phyloP scores from a whole-genome alignment of 1,140 invertebrate genomes.

The Olivierus martensii region DNA sequence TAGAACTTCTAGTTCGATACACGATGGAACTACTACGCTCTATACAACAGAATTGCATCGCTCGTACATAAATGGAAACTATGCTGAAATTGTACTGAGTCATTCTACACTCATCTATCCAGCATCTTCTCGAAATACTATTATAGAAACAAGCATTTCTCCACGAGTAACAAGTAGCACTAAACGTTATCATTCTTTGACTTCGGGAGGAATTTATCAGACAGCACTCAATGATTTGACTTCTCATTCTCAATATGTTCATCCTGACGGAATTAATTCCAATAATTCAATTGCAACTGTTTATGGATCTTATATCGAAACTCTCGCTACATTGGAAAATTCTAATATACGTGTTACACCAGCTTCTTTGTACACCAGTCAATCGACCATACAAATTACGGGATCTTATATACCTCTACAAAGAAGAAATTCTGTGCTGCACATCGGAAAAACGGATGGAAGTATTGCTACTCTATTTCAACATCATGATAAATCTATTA shows the following conservation, averaged over 20 bases:
- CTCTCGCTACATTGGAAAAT: neutral
- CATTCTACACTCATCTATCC: conserved; percentile 23
- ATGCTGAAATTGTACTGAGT: conserved; percentile 25
- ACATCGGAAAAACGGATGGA: conserved; percentile 3
- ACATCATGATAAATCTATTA: conserved; percentile 18
- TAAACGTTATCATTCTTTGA: conserved; percentile 11
- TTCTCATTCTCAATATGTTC: neutral
- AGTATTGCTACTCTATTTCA: conserved; percentile 8
- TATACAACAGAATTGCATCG: conserved; percentile 27
- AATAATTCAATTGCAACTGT: too few species aligned
- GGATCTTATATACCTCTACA: conserved; percentile 13
- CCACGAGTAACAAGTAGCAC: neutral
- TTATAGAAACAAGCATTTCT: conserved; percentile 13
- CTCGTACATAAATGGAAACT: conserved; percentile 29
- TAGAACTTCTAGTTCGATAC: conserved; percentile 23
- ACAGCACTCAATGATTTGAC: neutral
- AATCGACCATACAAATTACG: conserved; percentile 7
- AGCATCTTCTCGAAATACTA: conserved; percentile 17
- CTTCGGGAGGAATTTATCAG: conserved; percentile 3
- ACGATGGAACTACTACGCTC: conserved; percentile 25
- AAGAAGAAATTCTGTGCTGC: conserved; percentile 14
- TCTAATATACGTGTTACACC: conserved; percentile 12
- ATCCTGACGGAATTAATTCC: neutral
- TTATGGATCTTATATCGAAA: neutral
- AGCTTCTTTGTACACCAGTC: neutral